Conservation (phyloP, 2,113 vertebrate species). For the Zingel zingel region DNA sequence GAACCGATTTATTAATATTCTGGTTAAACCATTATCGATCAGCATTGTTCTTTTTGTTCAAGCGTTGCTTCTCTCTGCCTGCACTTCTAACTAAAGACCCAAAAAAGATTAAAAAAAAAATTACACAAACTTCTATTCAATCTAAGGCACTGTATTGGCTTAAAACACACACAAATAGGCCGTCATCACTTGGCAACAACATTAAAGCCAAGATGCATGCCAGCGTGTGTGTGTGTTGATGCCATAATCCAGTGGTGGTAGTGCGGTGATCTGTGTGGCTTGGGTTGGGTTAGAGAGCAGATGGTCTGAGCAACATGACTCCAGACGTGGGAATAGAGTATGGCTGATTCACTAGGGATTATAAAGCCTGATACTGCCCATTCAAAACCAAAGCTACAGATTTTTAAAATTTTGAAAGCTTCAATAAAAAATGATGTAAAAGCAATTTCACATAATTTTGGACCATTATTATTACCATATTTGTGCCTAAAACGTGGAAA, state of each 20-base stretch:
- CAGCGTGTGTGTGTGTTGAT: constrained; percentile 33
- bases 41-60: too few species aligned
- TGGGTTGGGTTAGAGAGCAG: constrained; percentile 61
- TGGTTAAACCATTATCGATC: neutral
- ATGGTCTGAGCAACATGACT: constrained; percentile 66
- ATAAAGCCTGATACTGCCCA: constrained; percentile 28
- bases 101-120: too few species aligned
- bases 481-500: too few species aligned
- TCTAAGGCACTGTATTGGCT: constrained; percentile 2
- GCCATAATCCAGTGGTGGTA: constrained; percentile 68
- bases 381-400: constrained; percentile 12
- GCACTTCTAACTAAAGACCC: too few species aligned
- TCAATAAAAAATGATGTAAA: too few species aligned
- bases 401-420: too few species aligned
- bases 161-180: constrained; percentile 24
- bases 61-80: too few species aligned
- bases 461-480: too few species aligned
- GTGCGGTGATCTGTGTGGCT: constrained; percentile 47
- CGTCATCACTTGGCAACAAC: constrained; percentile 49
- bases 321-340: constrained; percentile 37
- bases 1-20: neutral
- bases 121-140: neutral
- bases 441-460: too few species aligned
- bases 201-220: constrained; percentile 16
- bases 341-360: constrained; percentile 24